Evolutionary conservation across 2,888 invertebrate species (phyloP), one percentile per base, ranked within the genome.

Genomic region (Fragum sueziense): DNA sequence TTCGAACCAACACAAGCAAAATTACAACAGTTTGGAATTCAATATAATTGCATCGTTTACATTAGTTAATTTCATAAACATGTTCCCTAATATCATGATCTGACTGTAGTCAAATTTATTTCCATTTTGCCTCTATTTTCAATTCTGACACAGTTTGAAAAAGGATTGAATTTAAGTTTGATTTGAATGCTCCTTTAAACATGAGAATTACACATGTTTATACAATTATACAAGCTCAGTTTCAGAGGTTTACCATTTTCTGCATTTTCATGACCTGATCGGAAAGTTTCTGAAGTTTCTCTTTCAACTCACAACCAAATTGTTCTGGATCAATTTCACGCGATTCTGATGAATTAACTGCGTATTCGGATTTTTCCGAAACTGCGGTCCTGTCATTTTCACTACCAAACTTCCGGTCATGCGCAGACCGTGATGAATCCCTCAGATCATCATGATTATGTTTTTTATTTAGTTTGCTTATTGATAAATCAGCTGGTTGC

Each of bases 251-350:
- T 9, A 81, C 78, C 11, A 75, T 62, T 47, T 74, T 76, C 61
- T 82, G 79, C 87, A 86, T 86, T 47, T 81, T 84, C 41, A 86
- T 81, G 22, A 87, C 78, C 61, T 88, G 83, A 0, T 84, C 84
- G 17, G 85, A 82, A 4, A 87, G 70, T 1, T 72, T 70, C 31
- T 79, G 76, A 17, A 87, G 72, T 20, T 85, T 78, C 20, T 73
- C 61, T 71, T 84, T 86, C 31, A 88, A 72, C 3, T 86, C 85
- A 2, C 77, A 74, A 54, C 82, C 83, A 47, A 76, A 69, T n/a
- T 79, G 57, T 6, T 72, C 70, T 14, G 7, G 7, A 6, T 41
- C 41, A 17, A n/a, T 14, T n/a, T 11, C 33, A 17, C n/a, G 17
- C 14, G 33, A 14, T 33, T 31, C 61, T 0, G 25, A 17, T 57